Evolutionary conservation across 2,797 vertebrate species (phyloP).

Genomic region (Erithacus rubecula): DNA sequence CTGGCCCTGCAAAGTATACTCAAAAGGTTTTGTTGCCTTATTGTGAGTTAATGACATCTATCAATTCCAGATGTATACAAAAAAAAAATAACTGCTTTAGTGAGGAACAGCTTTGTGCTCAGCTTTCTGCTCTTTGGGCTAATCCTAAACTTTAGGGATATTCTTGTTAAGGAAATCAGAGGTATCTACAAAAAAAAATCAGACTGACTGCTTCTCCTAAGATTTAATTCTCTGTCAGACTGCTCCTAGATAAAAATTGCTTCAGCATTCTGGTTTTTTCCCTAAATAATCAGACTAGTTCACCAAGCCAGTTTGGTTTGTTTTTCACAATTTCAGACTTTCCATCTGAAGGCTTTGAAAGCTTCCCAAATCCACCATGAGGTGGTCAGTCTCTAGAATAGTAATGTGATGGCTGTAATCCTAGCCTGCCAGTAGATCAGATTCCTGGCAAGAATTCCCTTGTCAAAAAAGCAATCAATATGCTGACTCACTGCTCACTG

Average conservation of each 20-base stretch:
- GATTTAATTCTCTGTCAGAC: not conserved
- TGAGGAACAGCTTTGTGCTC: not conserved
- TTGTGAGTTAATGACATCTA: not conserved
- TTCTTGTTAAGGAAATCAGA: not conserved
- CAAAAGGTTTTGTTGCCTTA: not conserved
- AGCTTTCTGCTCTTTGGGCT: not conserved
- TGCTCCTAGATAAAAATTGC: not conserved
- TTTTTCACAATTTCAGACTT: not conserved
- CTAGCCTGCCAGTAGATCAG: not conserved
- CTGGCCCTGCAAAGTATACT: not conserved
- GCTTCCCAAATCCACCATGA: not conserved
- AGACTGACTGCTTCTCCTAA: not conserved
- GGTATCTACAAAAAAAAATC: not conserved
- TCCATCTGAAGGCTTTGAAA: not conserved
- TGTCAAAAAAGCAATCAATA: not conserved
- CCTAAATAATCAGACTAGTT: not conserved
- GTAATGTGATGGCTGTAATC: not conserved
- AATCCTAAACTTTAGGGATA: not conserved
- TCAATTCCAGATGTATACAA: not conserved
- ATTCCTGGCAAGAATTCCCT: not conserved
- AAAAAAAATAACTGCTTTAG: not conserved
- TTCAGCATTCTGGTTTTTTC: not conserved
- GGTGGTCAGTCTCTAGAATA: not conserved
- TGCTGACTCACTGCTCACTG: not conserved
- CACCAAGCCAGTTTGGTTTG: not conserved